Conservation (phyloP, 2,888 invertebrate species). For the Apodemia zela region DNA sequence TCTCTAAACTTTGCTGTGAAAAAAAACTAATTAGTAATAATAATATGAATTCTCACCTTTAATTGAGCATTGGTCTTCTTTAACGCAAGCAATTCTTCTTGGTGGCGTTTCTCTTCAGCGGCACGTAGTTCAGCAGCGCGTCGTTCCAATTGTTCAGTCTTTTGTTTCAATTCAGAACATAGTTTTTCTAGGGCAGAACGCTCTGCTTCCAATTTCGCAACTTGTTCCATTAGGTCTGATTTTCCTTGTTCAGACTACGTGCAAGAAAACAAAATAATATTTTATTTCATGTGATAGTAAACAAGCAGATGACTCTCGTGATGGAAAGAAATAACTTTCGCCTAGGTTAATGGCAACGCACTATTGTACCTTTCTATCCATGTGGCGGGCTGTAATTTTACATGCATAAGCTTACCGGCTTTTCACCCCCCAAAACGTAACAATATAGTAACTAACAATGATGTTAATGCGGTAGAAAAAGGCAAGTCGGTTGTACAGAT, state of each 20-base stretch:
- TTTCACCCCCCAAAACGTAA: too few relatives aligned
- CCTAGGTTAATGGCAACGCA: too few relatives aligned
- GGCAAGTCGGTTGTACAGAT: too few relatives aligned
- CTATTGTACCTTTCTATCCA: too few relatives aligned
- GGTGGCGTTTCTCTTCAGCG: slow-evolving; percentile 95
- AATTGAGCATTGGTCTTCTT: slow-evolving; percentile 97
- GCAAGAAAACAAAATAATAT: not conserved
- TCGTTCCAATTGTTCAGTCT: slow-evolving; percentile 90
- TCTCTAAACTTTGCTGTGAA: too few relatives aligned
- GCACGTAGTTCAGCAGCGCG: slow-evolving; percentile 90
- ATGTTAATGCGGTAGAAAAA: too few relatives aligned
- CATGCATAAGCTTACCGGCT: too few relatives aligned
- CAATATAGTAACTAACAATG: too few relatives aligned
- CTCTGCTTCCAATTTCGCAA: slow-evolving; percentile 84
- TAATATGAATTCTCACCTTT: slow-evolving; percentile 80
- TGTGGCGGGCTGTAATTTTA: not conserved
- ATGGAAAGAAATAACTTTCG: too few relatives aligned
- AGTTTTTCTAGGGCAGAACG: slow-evolving; percentile 83
- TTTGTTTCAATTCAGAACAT: slow-evolving; percentile 77
- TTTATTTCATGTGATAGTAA: too few relatives aligned
- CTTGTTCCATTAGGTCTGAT: slow-evolving; percentile 87
- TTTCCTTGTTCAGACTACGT: slow-evolving; percentile 91
- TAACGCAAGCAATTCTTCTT: slow-evolving; percentile 94
- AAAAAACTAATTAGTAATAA: too few relatives aligned
- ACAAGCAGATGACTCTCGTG: too few relatives aligned